Base-by-base conservation (phyloP, 2,113 vertebrate genomes). In the Muntiacus reevesi region DNA sequence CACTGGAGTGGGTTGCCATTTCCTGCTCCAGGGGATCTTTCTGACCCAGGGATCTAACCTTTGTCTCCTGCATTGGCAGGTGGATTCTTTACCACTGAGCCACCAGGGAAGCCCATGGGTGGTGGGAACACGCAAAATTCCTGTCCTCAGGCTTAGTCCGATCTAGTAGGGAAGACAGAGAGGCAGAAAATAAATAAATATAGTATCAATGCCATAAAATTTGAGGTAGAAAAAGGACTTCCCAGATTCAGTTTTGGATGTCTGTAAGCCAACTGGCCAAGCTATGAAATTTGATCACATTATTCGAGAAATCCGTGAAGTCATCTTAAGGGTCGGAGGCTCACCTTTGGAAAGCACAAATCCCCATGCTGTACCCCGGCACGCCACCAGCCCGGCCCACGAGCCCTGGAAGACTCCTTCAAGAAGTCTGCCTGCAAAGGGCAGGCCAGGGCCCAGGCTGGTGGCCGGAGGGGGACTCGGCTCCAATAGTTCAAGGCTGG, bases 381-480 rank as follows among this genome's bases (percentile, higher is more conserved):
- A 50, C 0, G 2, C 7, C 15, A 7, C 27, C 2, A n/a, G 64
- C 43, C 45, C 3, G 12, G 91, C 14, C 67, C 67, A 6, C 0
- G 0, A 74, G n/a, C 67, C 33, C 16, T 19, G 28, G 59, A 14
- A 50, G 12, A 50, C 62, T 89, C 54, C 64, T 67, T 59, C 7
- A 16, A 45, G 85, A 59, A 11, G 40, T 17, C 21, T 21, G 5
- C 62, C 28, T 50, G 47, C 36, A 21, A 62, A 82, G 52, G 71
- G 14, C 62, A 84, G 81, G n/a, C 9, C 4, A 2, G 45, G n/a
- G 16, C 19, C 50, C 4, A 21, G 59, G 12, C 78, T 81, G 79
- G 52, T 8, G 6, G 13, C 54, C 6, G 0, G 12, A 30, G 40
- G 2, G 27, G 4, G 1, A 1, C 11, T 36, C 12, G 43, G 25